A percentile compares a stretch with the other conserved stretches of the same genome.
Conservation (phyloP, 1,140 invertebrate genomes). For the Apocrypta bakeri region DNA sequence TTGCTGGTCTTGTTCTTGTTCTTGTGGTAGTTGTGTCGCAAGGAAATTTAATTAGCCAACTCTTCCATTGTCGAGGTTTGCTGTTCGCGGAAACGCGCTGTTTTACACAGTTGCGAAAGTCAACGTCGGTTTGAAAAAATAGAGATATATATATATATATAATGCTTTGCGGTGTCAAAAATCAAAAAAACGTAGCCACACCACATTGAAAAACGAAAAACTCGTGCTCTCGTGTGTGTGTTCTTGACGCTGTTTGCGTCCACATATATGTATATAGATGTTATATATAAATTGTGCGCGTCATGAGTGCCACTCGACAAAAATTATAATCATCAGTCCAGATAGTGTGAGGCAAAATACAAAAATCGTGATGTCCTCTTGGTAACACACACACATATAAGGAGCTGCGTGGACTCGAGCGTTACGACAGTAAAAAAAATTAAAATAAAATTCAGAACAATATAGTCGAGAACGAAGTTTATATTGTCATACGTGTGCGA, state of each 20-base stretch:
- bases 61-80: neutral
- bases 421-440: constrained; percentile 47
- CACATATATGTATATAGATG: constrained; percentile 45
- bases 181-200: constrained; percentile 71
- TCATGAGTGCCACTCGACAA: constrained; percentile 69
- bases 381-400: constrained; percentile 32
- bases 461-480: constrained; percentile 40
- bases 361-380: constrained; percentile 66
- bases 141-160: neutral
- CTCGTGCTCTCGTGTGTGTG: constrained; percentile 65
- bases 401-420: constrained; percentile 50
- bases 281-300: constrained; percentile 55
- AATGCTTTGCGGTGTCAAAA: constrained; percentile 53
- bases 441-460: constrained; percentile 18
- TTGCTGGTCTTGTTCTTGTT: neutral
- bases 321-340: neutral
- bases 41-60: neutral
- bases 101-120: too few relatives aligned
- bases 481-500: constrained; percentile 49
- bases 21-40: constrained; percentile 1
- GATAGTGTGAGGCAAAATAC: constrained; percentile 71
- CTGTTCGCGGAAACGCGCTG: constrained; percentile 8
- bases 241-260: constrained; percentile 44
- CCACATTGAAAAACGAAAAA: constrained; percentile 69
- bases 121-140: too few relatives aligned